Conservation (phyloP, 1,140 invertebrate species). For the Bicyclus anynana region DNA sequence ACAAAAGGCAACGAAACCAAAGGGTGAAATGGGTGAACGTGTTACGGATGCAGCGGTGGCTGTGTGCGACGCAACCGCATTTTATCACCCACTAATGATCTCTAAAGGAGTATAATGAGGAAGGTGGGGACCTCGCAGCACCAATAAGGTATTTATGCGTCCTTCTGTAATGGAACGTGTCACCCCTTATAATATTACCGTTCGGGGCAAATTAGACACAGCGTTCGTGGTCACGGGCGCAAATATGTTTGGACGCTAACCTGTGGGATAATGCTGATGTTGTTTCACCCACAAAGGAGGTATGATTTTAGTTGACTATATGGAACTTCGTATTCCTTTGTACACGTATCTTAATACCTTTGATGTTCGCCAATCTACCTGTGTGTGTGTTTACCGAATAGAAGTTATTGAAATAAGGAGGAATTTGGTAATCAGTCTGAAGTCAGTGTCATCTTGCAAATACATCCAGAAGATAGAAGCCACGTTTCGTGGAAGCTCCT, state of each 20-base stretch:
- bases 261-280: slow-evolving; percentile 5
- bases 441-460: too few relatives aligned
- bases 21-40: neutral
- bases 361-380: too few relatives aligned
- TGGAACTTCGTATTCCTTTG: too few relatives aligned
- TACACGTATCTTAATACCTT: too few relatives aligned
- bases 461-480: too few relatives aligned
- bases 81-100: slow-evolving; percentile 67
- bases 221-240: slow-evolving; percentile 25
- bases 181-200: slow-evolving; percentile 38
- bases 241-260: slow-evolving; percentile 23
- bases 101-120: slow-evolving; percentile 51
- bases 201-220: slow-evolving; percentile 44
- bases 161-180: slow-evolving; percentile 57
- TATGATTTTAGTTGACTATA: too few relatives aligned
- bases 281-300: neutral
- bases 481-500: neutral
- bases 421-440: too few relatives aligned
- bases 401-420: too few relatives aligned
- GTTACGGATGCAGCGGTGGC: slow-evolving; percentile 42
- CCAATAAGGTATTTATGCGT: slow-evolving; percentile 71
- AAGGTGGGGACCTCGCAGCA: slow-evolving; percentile 38
- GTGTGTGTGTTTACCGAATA: too few relatives aligned
- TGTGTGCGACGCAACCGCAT: slow-evolving; percentile 37
- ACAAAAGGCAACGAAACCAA: neutral